A percentile compares a stretch with the other conserved stretches of the same genome.
Conservation (phyloP, 2,113 vertebrate genomes). For the Prionailurus viverrinus region DNA sequence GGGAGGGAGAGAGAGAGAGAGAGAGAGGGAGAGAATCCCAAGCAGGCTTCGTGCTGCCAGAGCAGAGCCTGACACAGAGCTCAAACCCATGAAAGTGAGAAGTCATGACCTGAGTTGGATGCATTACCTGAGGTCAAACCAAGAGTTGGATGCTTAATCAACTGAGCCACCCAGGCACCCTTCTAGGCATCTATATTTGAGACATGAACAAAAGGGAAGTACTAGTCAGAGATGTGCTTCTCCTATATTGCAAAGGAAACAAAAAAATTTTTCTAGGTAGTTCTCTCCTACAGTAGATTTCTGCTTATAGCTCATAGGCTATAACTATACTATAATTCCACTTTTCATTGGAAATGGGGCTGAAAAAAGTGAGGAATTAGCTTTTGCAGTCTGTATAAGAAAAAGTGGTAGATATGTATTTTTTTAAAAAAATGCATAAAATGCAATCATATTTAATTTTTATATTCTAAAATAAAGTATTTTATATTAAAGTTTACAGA, state of each 20-base stretch:
- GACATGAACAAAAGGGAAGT: not conserved
- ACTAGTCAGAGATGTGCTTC: not conserved
- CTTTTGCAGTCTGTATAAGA: not conserved
- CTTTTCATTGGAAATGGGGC: not conserved
- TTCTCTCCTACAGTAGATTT: not conserved
- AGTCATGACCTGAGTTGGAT: no score
- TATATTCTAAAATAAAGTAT: constrained; percentile 30
- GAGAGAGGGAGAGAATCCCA: no score
- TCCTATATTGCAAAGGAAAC: not conserved
- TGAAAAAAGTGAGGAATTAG: not conserved
- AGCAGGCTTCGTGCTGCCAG: no score
- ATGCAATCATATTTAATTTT: not conserved
- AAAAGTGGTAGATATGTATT: not conserved
- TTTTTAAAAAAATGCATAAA: not conserved
- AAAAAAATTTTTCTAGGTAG: not conserved
- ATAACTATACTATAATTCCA: not conserved
- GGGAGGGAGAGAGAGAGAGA: no score
- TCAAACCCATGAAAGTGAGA: no score
- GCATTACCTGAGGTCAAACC: no score
- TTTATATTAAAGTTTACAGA: constrained; percentile 49
- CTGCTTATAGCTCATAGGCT: not conserved
- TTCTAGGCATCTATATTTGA: not conserved
- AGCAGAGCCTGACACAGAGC: no score
- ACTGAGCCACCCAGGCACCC: no score
- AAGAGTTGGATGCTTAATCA: no score